Evolutionary conservation across 2,888 invertebrate species (phyloP), one percentile per base, ranked within the genome.

Genomic region (Euplexia lucipara): DNA sequence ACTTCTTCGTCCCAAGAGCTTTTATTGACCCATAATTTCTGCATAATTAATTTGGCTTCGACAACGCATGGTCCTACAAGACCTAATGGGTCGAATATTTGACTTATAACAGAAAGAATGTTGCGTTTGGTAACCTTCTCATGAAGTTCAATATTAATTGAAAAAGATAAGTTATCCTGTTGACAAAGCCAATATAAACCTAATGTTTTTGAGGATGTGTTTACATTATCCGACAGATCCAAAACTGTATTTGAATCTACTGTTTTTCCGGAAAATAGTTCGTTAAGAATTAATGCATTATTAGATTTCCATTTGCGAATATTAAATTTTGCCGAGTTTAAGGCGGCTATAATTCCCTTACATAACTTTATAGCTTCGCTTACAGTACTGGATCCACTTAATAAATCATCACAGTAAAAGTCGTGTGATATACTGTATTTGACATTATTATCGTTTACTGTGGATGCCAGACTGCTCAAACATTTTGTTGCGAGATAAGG

Each of bases 1-100:
- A 48, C 47, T 48, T 48, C 47, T 48, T 48, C 47, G 47, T 48
- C 47, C 47, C 47, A 48, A 48, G 47, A 48, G 32, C 47, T 6
- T 45, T 45, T 45, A 45, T n/a, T 45, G 26, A 26, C 26, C 44
- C n/a, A n/a, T n/a, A n/a, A 42, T 42, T 42, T 42, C 20, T 42
- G 42, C 42, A 42, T 42, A 42, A 42, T 42, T n/a, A 42, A 42
- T 10, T 42, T 42, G 10, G 42, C 42, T 42, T 20, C 42, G 42
- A 37, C 37, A 37, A 37, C 37, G 37, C 37, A 37, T 37, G 37
- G 37, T 6, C 37, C 37, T 5, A 37, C 37, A 37, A 37, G 37
- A 10, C 37, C 42, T n/a, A n/a, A n/a, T n/a, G n/a, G n/a, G n/a
- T n/a, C n/a, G n/a, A n/a, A n/a, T n/a, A n/a, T n/a, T n/a, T n/a